phyloP scores from a whole-genome alignment of 2,797 vertebrate species.

The Phoxinus dragarum region DNA sequence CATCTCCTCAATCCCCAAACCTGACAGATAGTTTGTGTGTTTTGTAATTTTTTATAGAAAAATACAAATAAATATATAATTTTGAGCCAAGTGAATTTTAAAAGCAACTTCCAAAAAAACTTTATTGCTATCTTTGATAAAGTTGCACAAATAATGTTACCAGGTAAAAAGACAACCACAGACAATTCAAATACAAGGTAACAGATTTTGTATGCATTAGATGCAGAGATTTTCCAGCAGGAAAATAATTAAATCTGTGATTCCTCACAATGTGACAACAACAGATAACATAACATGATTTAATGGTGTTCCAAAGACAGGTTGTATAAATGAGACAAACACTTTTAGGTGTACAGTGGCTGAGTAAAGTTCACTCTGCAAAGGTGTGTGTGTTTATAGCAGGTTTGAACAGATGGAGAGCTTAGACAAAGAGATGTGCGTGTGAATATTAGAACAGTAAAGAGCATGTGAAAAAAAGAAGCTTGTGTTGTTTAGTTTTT shows the following conservation, averaged over 20 bases:
- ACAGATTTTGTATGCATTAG: not conserved
- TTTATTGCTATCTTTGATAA: not conserved
- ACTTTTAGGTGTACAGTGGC: constrained; percentile 11
- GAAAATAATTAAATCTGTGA: not conserved
- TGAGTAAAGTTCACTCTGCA: constrained; percentile 28
- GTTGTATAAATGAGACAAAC: constrained; percentile 20
- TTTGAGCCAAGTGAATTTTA: not conserved
- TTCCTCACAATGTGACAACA: not conserved
- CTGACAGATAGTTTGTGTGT: not conserved
- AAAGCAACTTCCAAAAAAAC: not conserved
- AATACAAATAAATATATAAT: not conserved
- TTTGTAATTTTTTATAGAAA: not conserved
- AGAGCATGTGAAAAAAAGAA: not conserved
- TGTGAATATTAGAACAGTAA: not conserved
- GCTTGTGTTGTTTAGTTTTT: not conserved
- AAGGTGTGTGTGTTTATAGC: not conserved
- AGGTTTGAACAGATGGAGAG: constrained; percentile 23
- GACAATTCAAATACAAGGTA: not conserved
- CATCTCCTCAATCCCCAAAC: no score
- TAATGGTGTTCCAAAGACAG: constrained; percentile 4
- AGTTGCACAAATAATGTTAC: not conserved
- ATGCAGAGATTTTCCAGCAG: not conserved
- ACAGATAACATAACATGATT: not conserved
- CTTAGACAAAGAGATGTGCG: not conserved
- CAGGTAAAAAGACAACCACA: not conserved